Base-by-base conservation (phyloP, 1,140 invertebrate genomes). In the Triops cancriformis region DNA sequence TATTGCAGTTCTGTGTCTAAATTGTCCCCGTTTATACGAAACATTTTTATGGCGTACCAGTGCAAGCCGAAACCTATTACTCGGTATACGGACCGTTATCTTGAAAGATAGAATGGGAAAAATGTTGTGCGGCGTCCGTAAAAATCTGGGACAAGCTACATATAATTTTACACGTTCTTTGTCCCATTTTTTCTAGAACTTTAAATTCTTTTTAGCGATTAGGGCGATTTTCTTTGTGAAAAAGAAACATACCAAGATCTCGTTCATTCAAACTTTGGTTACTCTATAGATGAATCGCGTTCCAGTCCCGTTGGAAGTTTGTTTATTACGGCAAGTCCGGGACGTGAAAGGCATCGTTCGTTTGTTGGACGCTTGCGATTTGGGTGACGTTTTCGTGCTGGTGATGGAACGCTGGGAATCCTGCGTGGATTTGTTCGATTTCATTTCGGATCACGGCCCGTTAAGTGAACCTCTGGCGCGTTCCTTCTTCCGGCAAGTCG, bases 361-460 rank as follows among this genome's bases (percentile, higher is more conserved):
- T 76, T 83, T 90, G 51, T 80, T 91, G 74, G 90, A 91, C 79
- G 90, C 85, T 82, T 90, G 85, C 81, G 88, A 90, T 81, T 82
- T 86, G 41, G 80, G 84, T 2, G 89, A 88, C 73, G 83, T 83
- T 41, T 86, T 84, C 82, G 85, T 91, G 23, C 88, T 91, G 73
- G 85, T 91, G 9, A 89, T 91, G 87, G 90, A 91, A 82, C 82
- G 88, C 75, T 89, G 89, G 10, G 87, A 89, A 74, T 85, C 86
- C 26, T 88, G 86, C 75, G 88, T 88, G 82, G 90, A 91, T 82
- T 84, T 91, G 64, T 92, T 90, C 82, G 90, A 91, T 83, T 91
- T 88, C 82, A 91, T 91, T 79, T 89, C 89, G 18, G 88, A 90
- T 81, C 86, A 87, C 79, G 88, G 87, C 26, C 84, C 86, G 41